phyloP scores from a whole-genome alignment of 2,888 invertebrate genomes.

The Baronia brevicornis region DNA sequence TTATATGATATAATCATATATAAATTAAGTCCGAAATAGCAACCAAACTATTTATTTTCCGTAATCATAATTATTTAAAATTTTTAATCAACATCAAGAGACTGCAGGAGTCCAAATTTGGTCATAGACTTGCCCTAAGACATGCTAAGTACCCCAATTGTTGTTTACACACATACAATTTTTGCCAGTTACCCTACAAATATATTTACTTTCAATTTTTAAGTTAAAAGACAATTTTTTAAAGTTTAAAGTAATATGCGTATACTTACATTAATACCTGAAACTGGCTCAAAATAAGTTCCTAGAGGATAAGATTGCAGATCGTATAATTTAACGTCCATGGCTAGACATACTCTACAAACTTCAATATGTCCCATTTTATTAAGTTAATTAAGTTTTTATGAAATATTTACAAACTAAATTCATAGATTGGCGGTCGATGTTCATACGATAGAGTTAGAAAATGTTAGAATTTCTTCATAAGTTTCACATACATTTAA shows the following conservation, averaged over 20 bases:
- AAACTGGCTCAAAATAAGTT: slow-evolving; percentile 41
- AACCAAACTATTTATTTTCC: no score
- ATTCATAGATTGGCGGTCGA: slow-evolving; percentile 49
- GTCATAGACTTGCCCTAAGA: no score
- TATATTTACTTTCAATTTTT: neutral
- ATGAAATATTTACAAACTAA: slow-evolving; percentile 19
- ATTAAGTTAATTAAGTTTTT: slow-evolving; percentile 16
- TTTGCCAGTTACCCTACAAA: slow-evolving; percentile 4
- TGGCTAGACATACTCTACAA: slow-evolving; percentile 55
- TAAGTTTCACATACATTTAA: neutral
- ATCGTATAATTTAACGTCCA: slow-evolving; percentile 46
- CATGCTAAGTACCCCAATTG: no score
- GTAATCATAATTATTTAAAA: no score
- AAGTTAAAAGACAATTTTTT: neutral
- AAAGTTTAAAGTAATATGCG: slow-evolving; percentile 5
- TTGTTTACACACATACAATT: no score
- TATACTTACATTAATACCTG: slow-evolving; percentile 48
- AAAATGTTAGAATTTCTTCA: slow-evolving; percentile 58
- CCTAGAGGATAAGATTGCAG: slow-evolving; percentile 39
- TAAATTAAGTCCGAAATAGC: no score
- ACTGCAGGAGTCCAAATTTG: no score
- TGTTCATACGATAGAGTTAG: slow-evolving; percentile 48
- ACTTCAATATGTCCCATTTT: slow-evolving; percentile 46
- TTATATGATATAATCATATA: no score
- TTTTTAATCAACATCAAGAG: no score